A percentile compares a stretch with the other conserved stretches of the same genome.
phyloP scores from a whole-genome alignment of 2,113 vertebrate species.

The Meleagris gallopavo region DNA sequence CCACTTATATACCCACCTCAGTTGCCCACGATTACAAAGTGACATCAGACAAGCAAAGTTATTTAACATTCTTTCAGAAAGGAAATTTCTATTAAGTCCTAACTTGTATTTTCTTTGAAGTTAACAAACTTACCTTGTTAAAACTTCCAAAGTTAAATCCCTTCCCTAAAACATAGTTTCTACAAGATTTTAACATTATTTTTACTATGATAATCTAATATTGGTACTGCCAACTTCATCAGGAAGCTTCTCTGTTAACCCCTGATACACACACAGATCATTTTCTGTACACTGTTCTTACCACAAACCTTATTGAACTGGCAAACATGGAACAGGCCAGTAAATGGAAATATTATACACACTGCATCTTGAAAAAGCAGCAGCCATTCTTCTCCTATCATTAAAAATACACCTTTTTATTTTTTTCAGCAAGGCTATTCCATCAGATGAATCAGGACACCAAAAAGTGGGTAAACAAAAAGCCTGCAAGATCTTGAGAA shows the following conservation, averaged over 20 bases:
- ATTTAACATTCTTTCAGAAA: neutral
- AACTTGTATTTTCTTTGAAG: neutral
- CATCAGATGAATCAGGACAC: neutral
- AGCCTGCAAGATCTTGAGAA: neutral
- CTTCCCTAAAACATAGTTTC: neutral
- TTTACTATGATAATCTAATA: neutral
- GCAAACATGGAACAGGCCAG: neutral
- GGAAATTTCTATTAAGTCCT: neutral
- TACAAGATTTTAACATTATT: neutral
- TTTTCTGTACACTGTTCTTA: neutral
- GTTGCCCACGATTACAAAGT: neutral
- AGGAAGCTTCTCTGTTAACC: neutral
- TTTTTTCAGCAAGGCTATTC: neutral
- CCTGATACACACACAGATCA: neutral
- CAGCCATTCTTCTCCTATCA: neutral
- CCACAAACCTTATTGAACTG: neutral
- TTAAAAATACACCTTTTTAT: neutral
- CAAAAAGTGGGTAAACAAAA: neutral
- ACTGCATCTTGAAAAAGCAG: neutral
- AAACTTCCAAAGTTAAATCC: neutral
- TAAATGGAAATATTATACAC: accelerated
- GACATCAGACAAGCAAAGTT: neutral
- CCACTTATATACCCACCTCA: neutral
- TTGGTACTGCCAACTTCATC: neutral
- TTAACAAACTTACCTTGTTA: neutral